Conservation (phyloP, 2,113 vertebrate species). For the Speoplatyrhinus poulsoni region DNA sequence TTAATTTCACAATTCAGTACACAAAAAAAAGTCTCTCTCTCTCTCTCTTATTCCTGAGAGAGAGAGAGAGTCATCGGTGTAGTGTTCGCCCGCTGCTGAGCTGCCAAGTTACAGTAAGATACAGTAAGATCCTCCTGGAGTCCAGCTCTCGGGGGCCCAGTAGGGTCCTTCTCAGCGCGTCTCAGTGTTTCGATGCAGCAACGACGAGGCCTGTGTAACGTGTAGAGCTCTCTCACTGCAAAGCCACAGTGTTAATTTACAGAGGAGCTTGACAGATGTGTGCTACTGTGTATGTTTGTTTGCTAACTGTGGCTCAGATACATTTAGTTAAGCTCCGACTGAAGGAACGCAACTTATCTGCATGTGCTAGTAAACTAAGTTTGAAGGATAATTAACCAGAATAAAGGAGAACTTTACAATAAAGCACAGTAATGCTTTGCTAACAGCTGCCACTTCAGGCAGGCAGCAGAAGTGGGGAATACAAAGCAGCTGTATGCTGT, state of each 20-base stretch:
- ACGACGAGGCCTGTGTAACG: slow-evolving; percentile 33
- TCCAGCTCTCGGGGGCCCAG: slow-evolving; percentile 28
- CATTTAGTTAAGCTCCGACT: background rate
- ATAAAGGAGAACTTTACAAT: slow-evolving; percentile 8
- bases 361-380: slow-evolving; percentile 22
- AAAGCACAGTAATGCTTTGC: slow-evolving; percentile 12
- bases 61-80: background rate
- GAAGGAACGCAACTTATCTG: slow-evolving; percentile 16
- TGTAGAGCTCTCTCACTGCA: slow-evolving; percentile 25
- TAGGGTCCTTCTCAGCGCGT: slow-evolving; percentile 34
- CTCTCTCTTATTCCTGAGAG: background rate
- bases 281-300: slow-evolving; percentile 26
- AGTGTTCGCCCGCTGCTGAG: slow-evolving; percentile 17
- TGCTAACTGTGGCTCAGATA: slow-evolving; percentile 4
- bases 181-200: slow-evolving; percentile 60
- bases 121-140: slow-evolving; percentile 12
- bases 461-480: background rate
- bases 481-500: background rate
- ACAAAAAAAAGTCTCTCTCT: background rate
- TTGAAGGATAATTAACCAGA: slow-evolving; percentile 33
- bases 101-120: background rate
- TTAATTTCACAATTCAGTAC: slow-evolving; percentile 26
- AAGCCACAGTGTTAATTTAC: slow-evolving; percentile 1
- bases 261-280: slow-evolving; percentile 17
- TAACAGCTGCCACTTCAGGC: slow-evolving; percentile 29